Evolutionary conservation across 1,140 invertebrate genomes (phyloP).

Genomic region (Schlechtendalia chinensis): DNA sequence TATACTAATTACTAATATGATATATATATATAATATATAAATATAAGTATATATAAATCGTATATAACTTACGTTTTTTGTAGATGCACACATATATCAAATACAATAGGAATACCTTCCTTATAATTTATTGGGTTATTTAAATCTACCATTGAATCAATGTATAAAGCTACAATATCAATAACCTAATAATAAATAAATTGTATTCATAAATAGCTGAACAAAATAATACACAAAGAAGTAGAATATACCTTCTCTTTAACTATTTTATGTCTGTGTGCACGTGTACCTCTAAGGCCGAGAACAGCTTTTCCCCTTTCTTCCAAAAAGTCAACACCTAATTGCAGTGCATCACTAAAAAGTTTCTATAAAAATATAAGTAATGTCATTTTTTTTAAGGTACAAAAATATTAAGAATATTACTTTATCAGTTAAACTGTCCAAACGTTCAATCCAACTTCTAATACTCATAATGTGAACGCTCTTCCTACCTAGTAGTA

Average conservation of each 20-base stretch:
- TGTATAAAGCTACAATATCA: conserved; percentile 52
- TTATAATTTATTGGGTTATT: conserved; percentile 51
- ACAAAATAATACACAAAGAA: background rate
- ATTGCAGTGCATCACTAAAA: conserved; percentile 65
- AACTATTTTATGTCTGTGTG: conserved; percentile 63
- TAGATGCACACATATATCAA: conserved; percentile 53
- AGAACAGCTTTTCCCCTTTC: conserved; percentile 67
- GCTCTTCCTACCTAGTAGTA: conserved; percentile 79
- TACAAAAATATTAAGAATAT: conserved; percentile 35
- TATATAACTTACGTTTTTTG: conserved; percentile 52
- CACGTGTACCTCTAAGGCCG: conserved; percentile 62
- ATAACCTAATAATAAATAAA: conserved; percentile 51
- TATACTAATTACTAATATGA: background rate
- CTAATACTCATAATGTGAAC: conserved; percentile 78
- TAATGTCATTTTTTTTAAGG: conserved; percentile 32
- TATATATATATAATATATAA: background rate
- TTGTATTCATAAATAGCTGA: background rate
- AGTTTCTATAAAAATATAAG: conserved; percentile 58
- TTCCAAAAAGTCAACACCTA: conserved; percentile 69
- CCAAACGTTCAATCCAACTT: conserved; percentile 76
- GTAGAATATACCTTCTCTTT: conserved; percentile 60
- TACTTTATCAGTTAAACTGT: conserved; percentile 68
- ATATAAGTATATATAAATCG: background rate
- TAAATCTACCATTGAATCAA: conserved; percentile 52
- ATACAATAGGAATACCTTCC: conserved; percentile 53